Conservation (phyloP, 2,888 invertebrate genomes). For the Nephrotoma guestfalica region DNA sequence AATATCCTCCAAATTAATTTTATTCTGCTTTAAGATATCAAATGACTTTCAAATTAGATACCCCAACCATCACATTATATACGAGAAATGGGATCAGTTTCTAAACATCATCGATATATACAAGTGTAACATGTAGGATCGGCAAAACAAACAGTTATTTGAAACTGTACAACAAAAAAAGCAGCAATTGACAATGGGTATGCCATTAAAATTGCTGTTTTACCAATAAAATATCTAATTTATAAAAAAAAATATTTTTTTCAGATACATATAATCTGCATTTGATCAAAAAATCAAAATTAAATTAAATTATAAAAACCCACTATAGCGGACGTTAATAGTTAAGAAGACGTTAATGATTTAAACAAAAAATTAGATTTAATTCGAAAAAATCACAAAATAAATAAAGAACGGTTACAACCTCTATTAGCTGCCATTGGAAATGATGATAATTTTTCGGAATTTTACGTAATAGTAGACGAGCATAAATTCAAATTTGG, state of each 20-base stretch:
- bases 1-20: neutral
- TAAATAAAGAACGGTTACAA: neutral
- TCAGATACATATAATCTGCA: neutral
- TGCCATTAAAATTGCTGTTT: neutral
- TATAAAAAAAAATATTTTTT: neutral
- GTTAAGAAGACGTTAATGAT: neutral
- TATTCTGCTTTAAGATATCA: neutral
- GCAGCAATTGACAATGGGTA: neutral
- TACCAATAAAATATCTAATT: neutral
- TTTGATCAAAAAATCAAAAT: neutral
- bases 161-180: neutral
- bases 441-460: neutral
- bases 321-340: neutral
- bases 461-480: neutral
- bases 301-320: neutral
- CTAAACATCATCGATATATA: no score
- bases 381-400: no score
- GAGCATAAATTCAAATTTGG: neutral
- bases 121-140: no score
- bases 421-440: neutral
- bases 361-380: neutral
- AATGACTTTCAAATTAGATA: neutral
- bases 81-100: neutral
- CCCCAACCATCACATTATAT: neutral
- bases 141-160: neutral